Conservation (phyloP, 2,888 invertebrate species). For the Caenorhabditis macrosperma region DNA sequence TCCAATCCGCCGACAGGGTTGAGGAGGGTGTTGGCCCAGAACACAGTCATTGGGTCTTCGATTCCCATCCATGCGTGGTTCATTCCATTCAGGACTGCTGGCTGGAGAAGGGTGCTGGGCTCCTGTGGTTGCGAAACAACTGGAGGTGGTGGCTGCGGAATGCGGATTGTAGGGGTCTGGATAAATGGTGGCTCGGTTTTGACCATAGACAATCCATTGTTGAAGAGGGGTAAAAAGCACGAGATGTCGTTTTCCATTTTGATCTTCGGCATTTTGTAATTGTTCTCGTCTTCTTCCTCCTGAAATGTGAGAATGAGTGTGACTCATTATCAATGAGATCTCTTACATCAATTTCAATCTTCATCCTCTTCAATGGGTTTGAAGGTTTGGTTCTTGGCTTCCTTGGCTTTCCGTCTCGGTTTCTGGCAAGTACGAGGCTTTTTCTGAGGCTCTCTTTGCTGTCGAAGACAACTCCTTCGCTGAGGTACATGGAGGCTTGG, state of each 20-base stretch:
- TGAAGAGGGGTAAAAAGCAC: conserved; percentile 60
- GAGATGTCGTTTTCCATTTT: conserved; percentile 53
- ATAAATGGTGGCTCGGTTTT: conserved; percentile 66
- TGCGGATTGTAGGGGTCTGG: conserved; percentile 50
- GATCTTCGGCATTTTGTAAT: conserved; percentile 56
- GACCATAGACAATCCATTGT: conserved; percentile 62
- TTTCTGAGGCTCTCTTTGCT: conserved; percentile 78
- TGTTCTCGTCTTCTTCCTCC: conserved; percentile 66
- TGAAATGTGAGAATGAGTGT: neutral
- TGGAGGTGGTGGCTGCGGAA: conserved; percentile 43
- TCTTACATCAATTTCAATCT: conserved; percentile 61
- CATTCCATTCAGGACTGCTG: conserved; percentile 59
- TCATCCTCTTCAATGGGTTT: conserved; percentile 64
- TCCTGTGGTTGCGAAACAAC: conserved; percentile 42
- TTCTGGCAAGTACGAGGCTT: conserved; percentile 75
- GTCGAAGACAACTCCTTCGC: conserved; percentile 72
- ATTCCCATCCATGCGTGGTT: conserved; percentile 55
- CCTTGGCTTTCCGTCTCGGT: conserved; percentile 68
- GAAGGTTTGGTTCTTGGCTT: conserved; percentile 61
- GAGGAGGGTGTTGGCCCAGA: conserved; percentile 68
- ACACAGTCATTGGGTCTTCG: conserved; percentile 61
- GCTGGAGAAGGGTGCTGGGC: conserved; percentile 59
- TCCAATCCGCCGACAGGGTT: conserved; percentile 64
- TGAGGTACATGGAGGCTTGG: conserved; percentile 68
- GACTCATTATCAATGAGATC: neutral